Evolutionary conservation across 1,140 invertebrate genomes (phyloP).

Genomic region (Antheraea mylitta): DNA sequence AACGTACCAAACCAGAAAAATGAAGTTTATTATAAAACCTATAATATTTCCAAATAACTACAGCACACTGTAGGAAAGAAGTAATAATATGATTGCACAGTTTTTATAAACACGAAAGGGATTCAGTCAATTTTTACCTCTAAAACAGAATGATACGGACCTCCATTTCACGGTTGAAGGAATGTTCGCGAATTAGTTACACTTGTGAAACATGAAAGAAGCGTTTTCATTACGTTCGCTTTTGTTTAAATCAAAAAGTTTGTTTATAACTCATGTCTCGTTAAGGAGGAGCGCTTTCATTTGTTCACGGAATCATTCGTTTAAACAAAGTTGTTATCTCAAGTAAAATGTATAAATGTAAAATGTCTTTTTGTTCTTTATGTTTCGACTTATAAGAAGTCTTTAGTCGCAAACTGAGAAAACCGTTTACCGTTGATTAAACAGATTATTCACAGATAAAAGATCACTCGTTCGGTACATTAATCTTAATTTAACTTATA

Average conservation of each 20-base stretch:
- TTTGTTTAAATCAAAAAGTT: slow-evolving; percentile 5
- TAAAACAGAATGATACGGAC: neutral
- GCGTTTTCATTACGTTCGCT: neutral
- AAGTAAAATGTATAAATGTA: neutral
- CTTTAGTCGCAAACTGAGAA: neutral
- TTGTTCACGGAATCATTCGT: neutral
- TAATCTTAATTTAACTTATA: neutral
- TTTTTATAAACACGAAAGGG: neutral
- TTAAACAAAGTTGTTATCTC: neutral
- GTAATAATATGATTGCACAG: neutral
- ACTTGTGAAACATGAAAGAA: neutral
- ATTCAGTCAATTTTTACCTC: neutral
- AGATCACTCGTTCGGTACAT: neutral
- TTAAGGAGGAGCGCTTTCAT: neutral
- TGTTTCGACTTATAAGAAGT: neutral
- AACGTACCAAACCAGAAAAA: too few species aligned
- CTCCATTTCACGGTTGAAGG: neutral
- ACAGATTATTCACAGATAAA: neutral
- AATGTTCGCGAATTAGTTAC: neutral
- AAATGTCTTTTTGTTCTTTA: neutral
- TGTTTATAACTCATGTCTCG: slow-evolving; percentile 4
- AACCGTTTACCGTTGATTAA: neutral
- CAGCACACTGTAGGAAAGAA: too few species aligned
- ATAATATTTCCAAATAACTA: too few species aligned
- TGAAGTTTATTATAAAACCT: too few species aligned